Evolutionary conservation across 1,140 invertebrate species (phyloP), one percentile per base, ranked within the genome.

Genomic region (Delia radicum): DNA sequence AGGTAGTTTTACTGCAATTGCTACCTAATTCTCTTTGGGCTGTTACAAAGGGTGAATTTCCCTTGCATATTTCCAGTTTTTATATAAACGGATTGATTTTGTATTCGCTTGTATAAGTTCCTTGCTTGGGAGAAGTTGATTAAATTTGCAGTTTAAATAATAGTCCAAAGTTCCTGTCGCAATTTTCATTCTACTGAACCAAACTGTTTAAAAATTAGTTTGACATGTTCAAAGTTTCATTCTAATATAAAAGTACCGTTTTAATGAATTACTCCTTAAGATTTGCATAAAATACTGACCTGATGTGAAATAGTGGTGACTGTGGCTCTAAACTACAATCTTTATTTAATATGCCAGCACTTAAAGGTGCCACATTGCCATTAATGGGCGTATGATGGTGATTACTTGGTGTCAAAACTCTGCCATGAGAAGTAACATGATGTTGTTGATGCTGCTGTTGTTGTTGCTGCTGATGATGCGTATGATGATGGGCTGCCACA

Each of bases 251-350:
- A n/a, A n/a, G n/a, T n/a, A n/a, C n/a, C n/a, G n/a, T n/a, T n/a
- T n/a, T n/a, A n/a, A n/a, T n/a, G n/a, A n/a, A n/a, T n/a, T n/a
- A n/a, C n/a, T n/a, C n/a, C n/a, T n/a, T n/a, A n/a, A n/a, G n/a
- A n/a, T n/a, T n/a, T 33, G 31, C 67, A 24, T n/a, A n/a, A n/a
- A n/a, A n/a, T n/a, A 31, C 78, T 79, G 71, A 86, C 85, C 85
- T 81, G 75, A 86, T 86, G 74, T 86, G 85, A 78, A 86, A 86
- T 26, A 86, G 79, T 72, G 85, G 85, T 72, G 83, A 85, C 63
- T 86, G 85, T 42, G 85, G 85, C 76, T 86, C 85, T 61, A 84
- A 65, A 63, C 72, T 37, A 74, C 76, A 77, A 63, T 78, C 76
- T 71, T 79, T 77, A 31, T 29, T 74, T 31, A 75, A 31, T 27